Evolutionary conservation across 2,113 vertebrate species (phyloP).

Genomic region (Catagonus wagneri): DNA sequence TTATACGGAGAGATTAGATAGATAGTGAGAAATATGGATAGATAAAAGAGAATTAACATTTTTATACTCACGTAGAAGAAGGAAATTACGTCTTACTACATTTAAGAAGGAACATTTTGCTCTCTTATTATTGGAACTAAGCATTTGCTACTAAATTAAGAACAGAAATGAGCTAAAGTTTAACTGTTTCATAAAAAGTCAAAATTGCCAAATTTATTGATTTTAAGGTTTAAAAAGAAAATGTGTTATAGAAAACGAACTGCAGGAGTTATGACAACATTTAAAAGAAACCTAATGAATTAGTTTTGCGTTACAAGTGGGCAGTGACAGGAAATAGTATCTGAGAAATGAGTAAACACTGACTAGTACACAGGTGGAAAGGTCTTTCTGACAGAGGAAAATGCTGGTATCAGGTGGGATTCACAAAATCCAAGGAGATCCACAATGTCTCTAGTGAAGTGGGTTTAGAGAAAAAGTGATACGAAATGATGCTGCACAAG

Average conservation of each 20-base stretch:
- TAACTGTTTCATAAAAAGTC: not conserved
- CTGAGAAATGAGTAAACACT: not conserved
- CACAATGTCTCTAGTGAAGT: not conserved
- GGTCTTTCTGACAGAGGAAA: not conserved
- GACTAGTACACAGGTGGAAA: not conserved
- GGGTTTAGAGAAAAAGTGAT: not conserved
- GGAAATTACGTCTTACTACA: not conserved
- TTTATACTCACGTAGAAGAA: not conserved
- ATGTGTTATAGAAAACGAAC: not conserved
- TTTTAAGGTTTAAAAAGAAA: constrained; percentile 21
- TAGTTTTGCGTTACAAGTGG: not conserved
- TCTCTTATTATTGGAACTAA: not conserved
- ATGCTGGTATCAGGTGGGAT: not conserved
- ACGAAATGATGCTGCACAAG: not conserved
- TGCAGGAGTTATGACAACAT: not conserved
- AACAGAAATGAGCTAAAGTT: not conserved
- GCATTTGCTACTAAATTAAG: not conserved
- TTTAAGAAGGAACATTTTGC: not conserved
- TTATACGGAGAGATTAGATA: not conserved
- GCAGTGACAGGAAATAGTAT: not conserved
- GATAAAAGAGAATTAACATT: not conserved
- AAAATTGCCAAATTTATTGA: not conserved
- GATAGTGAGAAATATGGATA: not conserved
- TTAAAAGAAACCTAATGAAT: not conserved
- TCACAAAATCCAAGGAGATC: not conserved